These are phyloP conservation scores for Macropus fuliginosus DNA, from an alignment of 2,797 vertebrate genomes.

Conservation along the genomic window DNA sequence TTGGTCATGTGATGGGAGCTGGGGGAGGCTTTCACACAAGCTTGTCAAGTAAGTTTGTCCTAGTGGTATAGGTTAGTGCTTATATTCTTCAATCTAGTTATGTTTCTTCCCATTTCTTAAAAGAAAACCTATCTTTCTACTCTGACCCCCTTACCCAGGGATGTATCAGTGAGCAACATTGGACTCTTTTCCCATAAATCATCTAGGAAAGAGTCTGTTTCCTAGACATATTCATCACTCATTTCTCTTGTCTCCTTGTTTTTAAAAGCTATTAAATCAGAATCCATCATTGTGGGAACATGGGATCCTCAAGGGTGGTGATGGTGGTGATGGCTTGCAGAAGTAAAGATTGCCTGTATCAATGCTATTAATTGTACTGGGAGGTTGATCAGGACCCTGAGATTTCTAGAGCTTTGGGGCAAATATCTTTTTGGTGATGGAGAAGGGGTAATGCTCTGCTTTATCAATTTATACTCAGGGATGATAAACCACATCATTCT, in stretches of 20 bases:
- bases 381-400: accelerated
- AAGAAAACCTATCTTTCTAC: background rate
- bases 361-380: too few relatives aligned
- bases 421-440: background rate
- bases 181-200: slow-evolving; percentile 75
- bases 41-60: accelerated
- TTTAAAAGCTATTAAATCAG: slow-evolving; percentile 73
- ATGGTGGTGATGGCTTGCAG: background rate
- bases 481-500: background rate
- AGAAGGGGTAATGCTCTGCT: background rate
- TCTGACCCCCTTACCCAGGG: background rate
- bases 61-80: background rate
- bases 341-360: background rate
- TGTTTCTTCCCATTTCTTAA: background rate
- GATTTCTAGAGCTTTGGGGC: background rate
- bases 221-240: slow-evolving; percentile 60
- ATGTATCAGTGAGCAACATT: slow-evolving; percentile 41
- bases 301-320: background rate
- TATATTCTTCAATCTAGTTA: background rate
- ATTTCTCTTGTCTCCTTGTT: slow-evolving; percentile 55
- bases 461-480: background rate
- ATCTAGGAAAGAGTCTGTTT: slow-evolving; percentile 52
- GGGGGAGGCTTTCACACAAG: background rate
- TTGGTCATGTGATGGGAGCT: accelerated
- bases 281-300: slow-evolving; percentile 73